Base-by-base conservation (phyloP, 2,113 vertebrate species). In the Damaliscus lunatus region DNA sequence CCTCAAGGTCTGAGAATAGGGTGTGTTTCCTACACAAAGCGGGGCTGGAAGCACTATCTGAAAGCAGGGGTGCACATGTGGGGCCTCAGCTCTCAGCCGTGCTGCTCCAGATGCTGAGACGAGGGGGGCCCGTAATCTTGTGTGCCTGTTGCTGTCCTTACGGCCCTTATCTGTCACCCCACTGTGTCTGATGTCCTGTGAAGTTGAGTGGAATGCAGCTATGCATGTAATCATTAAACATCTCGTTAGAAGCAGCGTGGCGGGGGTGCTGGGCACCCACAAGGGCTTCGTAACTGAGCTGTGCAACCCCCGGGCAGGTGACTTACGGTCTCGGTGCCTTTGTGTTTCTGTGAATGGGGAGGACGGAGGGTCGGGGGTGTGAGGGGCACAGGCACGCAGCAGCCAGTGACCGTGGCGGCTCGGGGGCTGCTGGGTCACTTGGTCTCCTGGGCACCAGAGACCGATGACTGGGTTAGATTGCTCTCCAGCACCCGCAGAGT, bases 341-440 rank as follows among this genome's bases (percentile, higher is more conserved):
- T 2, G 0, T 40, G 23, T 40, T 7, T 15, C 43, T 25, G 59
- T 77, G 88, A 48, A 3, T 12, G 7, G 16, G 10, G 95, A 40
- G 88, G 55, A 31, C 0, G 2, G 29, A 8, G 0, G 43, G 43
- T 31, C 1, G 0, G 16, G 16, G 50, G 53, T 1, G 7, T 33
- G 25, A 33, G 48, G n/a, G 23, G 62, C 9, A 0, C 1, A 60
- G 82, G 31, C 84, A 16, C 0, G 1, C 7, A 82, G 88, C 74
- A 27, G 36, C 46, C 7, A 25, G 87, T 7, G n/a, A 3, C 36
- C 2, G 0, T 14, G 17, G 64, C 4, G 12, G 33, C 17, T 4
- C 3, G 0, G 15, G 10, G 46, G 52, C 36, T 9, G 25, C 83
- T 62, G 33, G 33, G 43, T 9, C 31, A 52, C 46, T 50, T 80